Evolutionary conservation across 2,113 vertebrate genomes (phyloP), one percentile per base, ranked within the genome.

Genomic region (Cinclus cinclus): DNA sequence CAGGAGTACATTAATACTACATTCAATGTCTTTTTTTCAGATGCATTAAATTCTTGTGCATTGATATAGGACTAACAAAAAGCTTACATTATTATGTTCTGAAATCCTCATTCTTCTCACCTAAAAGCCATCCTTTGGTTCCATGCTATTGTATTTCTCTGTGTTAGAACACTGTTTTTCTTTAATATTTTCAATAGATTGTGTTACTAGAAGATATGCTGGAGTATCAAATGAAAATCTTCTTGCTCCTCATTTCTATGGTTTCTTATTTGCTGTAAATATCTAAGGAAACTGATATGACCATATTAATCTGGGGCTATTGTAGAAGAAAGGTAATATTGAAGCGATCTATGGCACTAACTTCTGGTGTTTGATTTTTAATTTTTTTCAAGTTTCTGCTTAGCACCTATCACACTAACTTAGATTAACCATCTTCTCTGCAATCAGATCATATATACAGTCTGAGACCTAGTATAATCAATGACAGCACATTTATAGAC

Each of bases 21-120:
- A 18, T 53, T 87, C 28, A 22, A 22, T 92, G 65, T 69, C 53
- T 76, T 95, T 90, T 89, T 88, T 91, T 75, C 65, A 95, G 49
- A 52, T 82, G 5, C 69, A 58, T 63, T 92, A 82, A 84, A 93
- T 83, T 30, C 17, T 33, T 92, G 33, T 83, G 42, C 58, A 44
- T 31, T 92, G 55, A 47, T 37, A 70, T 13, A 75, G 42, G 11
- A 78, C 46, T 52, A 39, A 75, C 56, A 53, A 79, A 76, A 33
- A 24, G 13, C 44, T 91, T 67, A 55, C 9, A 11, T 59, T 52
- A 41, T 53, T 47, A 10, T 71, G 39, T 74, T 69, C 64, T 90
- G 50, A 88, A 80, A 42, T 77, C 16, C 63, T 83, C 87, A 63
- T 50, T 93, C 15, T 53, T 11, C 17, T 60, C 24, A 24, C 28